A percentile compares a stretch with the other conserved stretches of the same genome.
phyloP scores from a whole-genome alignment of 2,113 vertebrate genomes.

The Myotis brandtii region DNA sequence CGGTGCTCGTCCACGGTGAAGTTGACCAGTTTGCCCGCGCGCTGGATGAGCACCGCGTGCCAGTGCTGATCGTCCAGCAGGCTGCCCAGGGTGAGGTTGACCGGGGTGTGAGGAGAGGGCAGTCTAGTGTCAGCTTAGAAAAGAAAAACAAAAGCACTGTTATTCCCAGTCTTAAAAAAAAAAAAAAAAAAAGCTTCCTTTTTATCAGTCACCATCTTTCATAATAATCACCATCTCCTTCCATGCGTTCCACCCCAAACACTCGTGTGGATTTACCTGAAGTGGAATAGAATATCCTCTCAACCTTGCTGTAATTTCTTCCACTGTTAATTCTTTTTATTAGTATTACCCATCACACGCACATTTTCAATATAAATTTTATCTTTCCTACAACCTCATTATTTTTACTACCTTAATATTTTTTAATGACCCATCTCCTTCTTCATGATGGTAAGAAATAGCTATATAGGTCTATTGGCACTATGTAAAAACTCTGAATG shows the following conservation, averaged over 20 bases:
- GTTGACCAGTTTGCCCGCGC: conserved; percentile 90
- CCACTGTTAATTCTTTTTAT: conserved; percentile 62
- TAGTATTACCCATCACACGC: conserved; percentile 32
- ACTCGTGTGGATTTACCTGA: background rate
- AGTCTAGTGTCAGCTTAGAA: conserved; percentile 86
- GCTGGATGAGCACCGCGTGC: conserved; percentile 92
- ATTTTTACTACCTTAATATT: conserved; percentile 66
- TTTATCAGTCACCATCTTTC: background rate
- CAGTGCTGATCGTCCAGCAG: conserved; percentile 96
- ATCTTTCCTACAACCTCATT: conserved; percentile 69
- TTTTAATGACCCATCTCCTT: conserved; percentile 64
- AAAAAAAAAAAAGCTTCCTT: background rate
- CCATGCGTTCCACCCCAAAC: background rate
- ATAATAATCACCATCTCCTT: background rate
- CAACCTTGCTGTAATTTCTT: conserved; percentile 38
- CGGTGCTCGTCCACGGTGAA: conserved; percentile 94
- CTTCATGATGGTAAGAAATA: conserved; percentile 37
- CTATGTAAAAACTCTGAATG: background rate
- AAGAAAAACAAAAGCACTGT: conserved; percentile 78
- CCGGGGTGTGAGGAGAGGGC: conserved; percentile 79
- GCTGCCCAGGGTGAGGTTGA: conserved; percentile 90
- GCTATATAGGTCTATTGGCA: background rate
- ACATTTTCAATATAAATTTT: conserved; percentile 69
- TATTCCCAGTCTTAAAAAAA: conserved; percentile 59
- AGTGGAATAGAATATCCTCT: background rate